Percentiles rank a stretch among this genome's conserved stretches.
Conservation (phyloP, 2,888 invertebrate genomes). For the Subacronicta megacephala region DNA sequence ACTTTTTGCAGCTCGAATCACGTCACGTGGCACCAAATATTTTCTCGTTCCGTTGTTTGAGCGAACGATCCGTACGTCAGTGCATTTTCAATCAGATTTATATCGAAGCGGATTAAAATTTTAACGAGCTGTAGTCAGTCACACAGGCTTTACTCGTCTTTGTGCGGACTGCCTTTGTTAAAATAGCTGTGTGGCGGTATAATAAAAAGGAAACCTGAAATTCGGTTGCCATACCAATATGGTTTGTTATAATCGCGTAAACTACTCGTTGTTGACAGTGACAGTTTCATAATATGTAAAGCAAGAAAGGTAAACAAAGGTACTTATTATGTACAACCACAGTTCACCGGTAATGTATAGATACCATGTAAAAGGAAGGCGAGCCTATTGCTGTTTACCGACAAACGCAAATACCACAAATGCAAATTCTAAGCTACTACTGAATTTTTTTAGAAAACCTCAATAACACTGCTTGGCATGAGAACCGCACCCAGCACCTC, state of each 20-base stretch:
- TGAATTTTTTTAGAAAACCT: too few species aligned
- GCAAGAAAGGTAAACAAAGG: too few species aligned
- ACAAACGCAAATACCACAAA: too few species aligned
- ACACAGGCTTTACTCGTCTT: slow-evolving; percentile 69
- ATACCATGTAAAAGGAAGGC: too few species aligned
- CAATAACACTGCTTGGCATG: too few species aligned
- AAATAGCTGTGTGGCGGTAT: slow-evolving; percentile 59
- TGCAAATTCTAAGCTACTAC: too few species aligned
- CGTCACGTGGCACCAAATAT: slow-evolving; percentile 57
- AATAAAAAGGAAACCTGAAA: slow-evolving; percentile 59
- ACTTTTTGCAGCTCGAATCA: slow-evolving; percentile 36
- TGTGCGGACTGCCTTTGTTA: slow-evolving; percentile 71
- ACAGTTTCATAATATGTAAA: slow-evolving; percentile 1
- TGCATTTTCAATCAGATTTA: slow-evolving; percentile 83
- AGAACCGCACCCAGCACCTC: too few species aligned
- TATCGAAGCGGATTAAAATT: slow-evolving; percentile 79
- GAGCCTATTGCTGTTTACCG: too few species aligned
- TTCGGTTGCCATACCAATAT: slow-evolving; percentile 26
- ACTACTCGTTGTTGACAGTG: not conserved
- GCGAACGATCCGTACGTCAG: slow-evolving; percentile 70
- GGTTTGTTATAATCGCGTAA: slow-evolving; percentile 5
- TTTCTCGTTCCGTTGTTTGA: slow-evolving; percentile 60
- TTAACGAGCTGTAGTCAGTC: slow-evolving; percentile 78
- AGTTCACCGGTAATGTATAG: too few species aligned
- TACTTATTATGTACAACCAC: too few species aligned